Evolutionary conservation across 2,113 vertebrate genomes (phyloP).

Genomic region (Addax nasomaculatus): DNA sequence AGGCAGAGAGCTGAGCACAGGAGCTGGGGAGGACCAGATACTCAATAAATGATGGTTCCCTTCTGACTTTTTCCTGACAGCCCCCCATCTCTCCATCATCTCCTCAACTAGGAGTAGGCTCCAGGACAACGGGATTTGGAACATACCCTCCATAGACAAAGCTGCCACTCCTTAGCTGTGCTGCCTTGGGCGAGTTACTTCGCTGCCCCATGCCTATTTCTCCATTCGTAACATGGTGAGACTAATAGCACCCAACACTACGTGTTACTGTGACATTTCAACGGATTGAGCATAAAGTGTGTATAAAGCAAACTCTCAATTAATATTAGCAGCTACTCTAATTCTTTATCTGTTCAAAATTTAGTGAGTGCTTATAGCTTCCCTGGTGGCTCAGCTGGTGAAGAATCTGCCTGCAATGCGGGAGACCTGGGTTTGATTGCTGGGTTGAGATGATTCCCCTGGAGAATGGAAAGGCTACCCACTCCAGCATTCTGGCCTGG

Average conservation of each 20-base stretch:
- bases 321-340: too few relatives aligned
- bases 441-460: not conserved
- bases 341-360: not conserved
- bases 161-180: not conserved
- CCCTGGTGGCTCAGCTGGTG: not conserved
- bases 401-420: rapidly evolving
- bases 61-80: not conserved
- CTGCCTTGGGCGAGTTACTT: not conserved
- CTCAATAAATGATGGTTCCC: not conserved
- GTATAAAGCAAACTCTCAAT: not conserved
- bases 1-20: rapidly evolving
- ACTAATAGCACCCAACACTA: too few relatives aligned
- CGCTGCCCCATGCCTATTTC: not conserved
- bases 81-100: not conserved
- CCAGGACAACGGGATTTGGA: not conserved
- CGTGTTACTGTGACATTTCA: not conserved
- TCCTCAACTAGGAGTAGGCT: not conserved
- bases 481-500: not conserved
- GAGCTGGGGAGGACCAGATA: not conserved
- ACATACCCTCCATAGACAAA: not conserved
- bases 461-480: not conserved
- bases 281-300: not conserved
- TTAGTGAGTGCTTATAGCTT: not conserved
- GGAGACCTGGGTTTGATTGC: not conserved
- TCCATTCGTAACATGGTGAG: not conserved